Conservation (phyloP, 23 tunicate species). For the Styela clava region DNA sequence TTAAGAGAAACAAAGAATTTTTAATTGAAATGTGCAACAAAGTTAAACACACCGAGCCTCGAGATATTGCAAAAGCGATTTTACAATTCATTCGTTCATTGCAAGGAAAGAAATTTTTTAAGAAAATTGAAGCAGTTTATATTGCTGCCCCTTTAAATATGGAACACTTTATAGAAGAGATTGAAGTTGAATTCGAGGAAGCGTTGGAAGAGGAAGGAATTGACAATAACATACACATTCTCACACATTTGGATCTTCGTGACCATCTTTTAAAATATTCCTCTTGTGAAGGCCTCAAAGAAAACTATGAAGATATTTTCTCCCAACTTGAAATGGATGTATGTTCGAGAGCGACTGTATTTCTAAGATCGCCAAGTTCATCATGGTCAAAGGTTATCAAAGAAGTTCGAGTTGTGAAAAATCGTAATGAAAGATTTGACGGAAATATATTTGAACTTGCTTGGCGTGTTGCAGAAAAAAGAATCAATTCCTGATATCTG, state of each 20-base stretch:
- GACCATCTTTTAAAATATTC: not conserved
- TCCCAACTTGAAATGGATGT: constrained; percentile 64
- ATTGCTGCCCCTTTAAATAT: constrained; percentile 52
- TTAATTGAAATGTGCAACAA: constrained; percentile 28
- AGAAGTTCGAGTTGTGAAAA: constrained; percentile 25
- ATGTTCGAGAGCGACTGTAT: constrained; percentile 33
- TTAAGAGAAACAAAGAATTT: not conserved
- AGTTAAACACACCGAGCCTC: constrained; percentile 13
- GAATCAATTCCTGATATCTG: not conserved
- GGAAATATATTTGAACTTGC: constrained; percentile 15
- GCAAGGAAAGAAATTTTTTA: not conserved
- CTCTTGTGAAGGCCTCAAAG: not conserved
- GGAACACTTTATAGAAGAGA: constrained; percentile 19
- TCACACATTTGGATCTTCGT: constrained; percentile 3
- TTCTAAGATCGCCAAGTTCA: constrained; percentile 46
- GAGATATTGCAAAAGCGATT: constrained; percentile 45
- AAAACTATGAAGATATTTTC: constrained; percentile 39
- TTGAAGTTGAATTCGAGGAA: not conserved
- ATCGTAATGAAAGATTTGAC: constrained; percentile 16
- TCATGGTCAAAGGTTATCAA: constrained; percentile 54
- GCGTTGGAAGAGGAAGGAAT: not conserved
- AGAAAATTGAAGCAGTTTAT: constrained; percentile 14
- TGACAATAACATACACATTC: not conserved
- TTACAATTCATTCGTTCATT: constrained; percentile 1
- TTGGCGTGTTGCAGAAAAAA: constrained; percentile 29